Base-by-base conservation (phyloP, 1,140 invertebrate genomes). In the Helicoverpa zea region DNA sequence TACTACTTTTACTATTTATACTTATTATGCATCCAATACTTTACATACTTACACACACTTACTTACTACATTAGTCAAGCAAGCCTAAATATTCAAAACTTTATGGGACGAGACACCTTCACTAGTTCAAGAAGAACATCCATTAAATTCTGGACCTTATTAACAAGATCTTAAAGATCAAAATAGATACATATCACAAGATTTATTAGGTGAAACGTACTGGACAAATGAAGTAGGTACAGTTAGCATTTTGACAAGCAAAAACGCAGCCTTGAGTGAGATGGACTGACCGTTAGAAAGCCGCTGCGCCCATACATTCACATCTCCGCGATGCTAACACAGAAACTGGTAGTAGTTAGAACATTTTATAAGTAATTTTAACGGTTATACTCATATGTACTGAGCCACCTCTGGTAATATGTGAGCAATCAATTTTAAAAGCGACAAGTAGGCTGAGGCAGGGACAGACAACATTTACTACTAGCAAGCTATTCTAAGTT, bases 221-320 rank as follows among this genome's bases (percentile, higher is more conserved):
- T 80, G 61, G 75, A 83, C 52, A 84, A 80, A 84, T 72, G 85
- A 80, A 66, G 73, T 47, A 80, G 80, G 84, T 89, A 92, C 91
- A 89, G 92, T 94, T 94, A 93, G 83, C 77, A 81, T 87, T 91
- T 94, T 89, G 90, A 91, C 88, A 87, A 90, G 91, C 92, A 92
- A 94, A 94, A 94, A 93, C 75, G 85, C 81, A 86, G 81, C 80
- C 83, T 87, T 83, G 84, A 70, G 80, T 80, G 61, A 72, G 81
- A 83, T 84, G 82, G 61, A n/a, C 56, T 58, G 84, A 91, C 91
- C 92, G 91, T 94, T 93, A 93, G 85, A 88, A 89, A 88, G 87
- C 83, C 85, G 86, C 59, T 72, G 61, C 43, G 73, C 64, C 30
- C 83, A 80, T 81, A 85, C 86, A 79, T 78, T 86, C 82, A 85